A percentile compares a stretch with the other conserved stretches of the same genome.
Conservation (phyloP, 2,797 vertebrate species). For the Labeo calbasu region DNA sequence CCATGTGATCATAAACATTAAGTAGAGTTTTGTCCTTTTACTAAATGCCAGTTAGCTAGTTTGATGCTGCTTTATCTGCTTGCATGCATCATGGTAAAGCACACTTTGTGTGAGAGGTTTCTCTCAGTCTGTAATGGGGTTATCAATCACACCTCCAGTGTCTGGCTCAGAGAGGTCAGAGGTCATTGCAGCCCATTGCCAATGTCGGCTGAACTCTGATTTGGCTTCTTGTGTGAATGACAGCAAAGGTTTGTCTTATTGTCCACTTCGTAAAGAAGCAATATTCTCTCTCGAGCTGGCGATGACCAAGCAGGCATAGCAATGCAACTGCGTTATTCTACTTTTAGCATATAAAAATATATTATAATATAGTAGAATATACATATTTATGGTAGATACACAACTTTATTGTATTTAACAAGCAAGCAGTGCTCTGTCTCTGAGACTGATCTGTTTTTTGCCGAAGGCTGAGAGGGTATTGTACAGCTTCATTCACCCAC, state of each 20-base stretch:
- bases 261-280: background rate
- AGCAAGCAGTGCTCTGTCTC: background rate
- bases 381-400: background rate
- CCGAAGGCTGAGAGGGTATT: background rate
- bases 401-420: background rate
- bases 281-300: background rate
- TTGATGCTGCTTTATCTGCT: background rate
- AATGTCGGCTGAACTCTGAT: conserved; percentile 33
- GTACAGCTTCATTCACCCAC: conserved; percentile 32
- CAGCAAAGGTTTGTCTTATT: background rate
- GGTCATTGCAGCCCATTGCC: conserved; percentile 23
- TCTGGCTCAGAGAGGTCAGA: conserved; percentile 34
- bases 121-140: conserved; percentile 37
- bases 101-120: conserved; percentile 21
- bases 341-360: background rate
- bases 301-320: background rate
- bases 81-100: conserved; percentile 2
- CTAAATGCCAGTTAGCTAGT: background rate
- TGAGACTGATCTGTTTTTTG: background rate
- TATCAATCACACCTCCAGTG: conserved; percentile 29
- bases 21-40: background rate
- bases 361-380: background rate
- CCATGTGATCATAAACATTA: background rate
- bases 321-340: background rate
- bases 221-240: conserved; percentile 19